Percentiles rank a stretch among this genome's conserved stretches.
phyloP scores from a whole-genome alignment of 2,797 vertebrate genomes.

The Poeciliopsis turneri region DNA sequence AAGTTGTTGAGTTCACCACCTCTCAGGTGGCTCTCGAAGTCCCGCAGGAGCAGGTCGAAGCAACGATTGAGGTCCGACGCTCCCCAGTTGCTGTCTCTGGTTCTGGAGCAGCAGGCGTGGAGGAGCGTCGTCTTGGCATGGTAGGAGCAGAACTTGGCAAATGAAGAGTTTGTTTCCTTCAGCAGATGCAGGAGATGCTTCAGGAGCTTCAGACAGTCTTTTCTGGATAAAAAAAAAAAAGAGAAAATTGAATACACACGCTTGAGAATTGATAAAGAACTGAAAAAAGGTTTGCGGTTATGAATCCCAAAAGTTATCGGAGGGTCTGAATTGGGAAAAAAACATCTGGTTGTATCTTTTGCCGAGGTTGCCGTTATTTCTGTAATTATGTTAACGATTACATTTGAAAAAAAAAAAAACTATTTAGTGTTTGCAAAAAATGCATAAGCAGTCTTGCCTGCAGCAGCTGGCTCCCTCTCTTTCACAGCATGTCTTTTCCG shows the following conservation, averaged over 20 bases:
- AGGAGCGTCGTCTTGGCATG: slow-evolving; percentile 75
- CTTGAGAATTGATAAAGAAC: not conserved
- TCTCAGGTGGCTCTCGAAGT: slow-evolving; percentile 59
- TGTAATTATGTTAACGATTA: not conserved
- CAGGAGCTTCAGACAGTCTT: slow-evolving; percentile 77
- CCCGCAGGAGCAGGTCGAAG: slow-evolving; percentile 60
- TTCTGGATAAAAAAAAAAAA: slow-evolving; percentile 47
- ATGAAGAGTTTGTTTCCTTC: slow-evolving; percentile 47
- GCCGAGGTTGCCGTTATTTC: not conserved
- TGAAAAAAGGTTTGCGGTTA: not conserved
- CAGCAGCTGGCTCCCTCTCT: slow-evolving; percentile 74
- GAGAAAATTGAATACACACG: not conserved
- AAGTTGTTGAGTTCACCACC: slow-evolving; percentile 60
- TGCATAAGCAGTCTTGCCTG: slow-evolving; percentile 68
- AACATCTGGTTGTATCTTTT: not conserved
- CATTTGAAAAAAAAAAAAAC: not conserved
- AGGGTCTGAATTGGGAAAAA: not conserved
- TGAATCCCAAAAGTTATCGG: not conserved
- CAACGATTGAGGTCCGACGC: slow-evolving; percentile 45
- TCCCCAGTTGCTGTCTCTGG: slow-evolving; percentile 62
- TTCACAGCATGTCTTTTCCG: slow-evolving; percentile 83
- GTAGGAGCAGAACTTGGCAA: slow-evolving; percentile 77
- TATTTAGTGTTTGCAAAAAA: not conserved
- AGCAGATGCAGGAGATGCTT: slow-evolving; percentile 73
- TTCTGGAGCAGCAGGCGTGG: slow-evolving; percentile 66